Evolutionary conservation across 2,113 vertebrate species (phyloP).

Genomic region (Bostrychus sinensis): DNA sequence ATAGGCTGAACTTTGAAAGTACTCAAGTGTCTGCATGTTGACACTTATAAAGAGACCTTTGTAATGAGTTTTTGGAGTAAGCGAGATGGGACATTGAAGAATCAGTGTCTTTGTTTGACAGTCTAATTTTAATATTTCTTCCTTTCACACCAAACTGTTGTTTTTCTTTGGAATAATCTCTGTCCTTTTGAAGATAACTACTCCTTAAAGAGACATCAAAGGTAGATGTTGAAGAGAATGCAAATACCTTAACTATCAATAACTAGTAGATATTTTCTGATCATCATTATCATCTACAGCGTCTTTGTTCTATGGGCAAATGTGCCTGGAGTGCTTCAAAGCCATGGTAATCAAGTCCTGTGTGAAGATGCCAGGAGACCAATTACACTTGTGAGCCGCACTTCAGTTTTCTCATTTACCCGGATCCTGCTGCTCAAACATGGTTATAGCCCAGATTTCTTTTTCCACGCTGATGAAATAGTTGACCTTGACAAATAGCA

Average conservation of each 20-base stretch:
- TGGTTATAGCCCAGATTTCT: slow-evolving; percentile 55
- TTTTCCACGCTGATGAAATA: slow-evolving; percentile 44
- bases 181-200: slow-evolving; percentile 70
- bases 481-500: slow-evolving; percentile 70
- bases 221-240: slow-evolving; percentile 44
- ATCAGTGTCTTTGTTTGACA: slow-evolving; percentile 32
- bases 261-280: slow-evolving; percentile 35
- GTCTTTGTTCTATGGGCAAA: slow-evolving; percentile 78
- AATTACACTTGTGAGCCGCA: slow-evolving; percentile 74
- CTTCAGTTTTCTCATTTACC: slow-evolving; percentile 68
- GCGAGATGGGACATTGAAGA: slow-evolving; percentile 31
- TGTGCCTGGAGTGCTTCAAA: slow-evolving; percentile 77
- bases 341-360: slow-evolving; percentile 74
- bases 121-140: slow-evolving; percentile 39
- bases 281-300: slow-evolving; percentile 66
- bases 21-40: no score
- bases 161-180: slow-evolving; percentile 55
- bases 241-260: slow-evolving; percentile 51
- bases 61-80: neutral
- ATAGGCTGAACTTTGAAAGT: no score
- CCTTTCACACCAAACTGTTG: slow-evolving; percentile 31
- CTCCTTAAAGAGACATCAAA: slow-evolving; percentile 62
- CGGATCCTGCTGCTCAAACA: slow-evolving; percentile 67
- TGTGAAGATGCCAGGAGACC: slow-evolving; percentile 77
- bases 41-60: no score